These are phyloP conservation scores for Philopotamus ludificatus DNA, from an alignment of 1,140 invertebrate genomes.

Conservation along the genomic window DNA sequence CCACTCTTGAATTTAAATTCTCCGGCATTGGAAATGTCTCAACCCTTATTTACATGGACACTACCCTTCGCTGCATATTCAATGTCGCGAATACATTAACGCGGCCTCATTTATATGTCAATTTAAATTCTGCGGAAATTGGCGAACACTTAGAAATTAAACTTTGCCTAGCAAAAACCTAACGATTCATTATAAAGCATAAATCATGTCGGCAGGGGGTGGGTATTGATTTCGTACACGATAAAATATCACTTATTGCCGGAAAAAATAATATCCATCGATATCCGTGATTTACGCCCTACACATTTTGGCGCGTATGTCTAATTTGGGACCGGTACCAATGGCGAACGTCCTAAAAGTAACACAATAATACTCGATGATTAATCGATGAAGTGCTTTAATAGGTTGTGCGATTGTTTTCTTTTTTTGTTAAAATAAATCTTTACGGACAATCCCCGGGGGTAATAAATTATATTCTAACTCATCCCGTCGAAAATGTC, in stretches of 20 bases:
- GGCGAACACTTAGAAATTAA: neutral
- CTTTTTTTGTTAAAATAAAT: slow-evolving; percentile 8
- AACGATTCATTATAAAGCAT: too few relatives aligned
- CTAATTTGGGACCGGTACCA: too few relatives aligned
- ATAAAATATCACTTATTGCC: too few relatives aligned
- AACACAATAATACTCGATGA: slow-evolving; percentile 3
- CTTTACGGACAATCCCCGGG: slow-evolving; percentile 3
- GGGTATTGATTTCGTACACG: too few relatives aligned
- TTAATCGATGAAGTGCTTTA: slow-evolving; percentile 9
- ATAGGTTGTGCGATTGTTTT: slow-evolving; percentile 13
- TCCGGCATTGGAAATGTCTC: neutral
- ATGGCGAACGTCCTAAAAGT: too few relatives aligned
- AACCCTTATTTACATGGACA: slow-evolving; percentile 5
- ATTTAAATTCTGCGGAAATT: neutral
- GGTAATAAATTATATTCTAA: slow-evolving; percentile 6
- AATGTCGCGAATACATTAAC: neutral
- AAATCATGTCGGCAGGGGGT: too few relatives aligned
- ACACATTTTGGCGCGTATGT: too few relatives aligned
- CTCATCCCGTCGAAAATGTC: too few relatives aligned
- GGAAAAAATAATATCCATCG: too few relatives aligned
- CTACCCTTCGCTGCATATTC: slow-evolving; percentile 8
- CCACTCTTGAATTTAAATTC: slow-evolving; percentile 33
- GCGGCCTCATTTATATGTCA: neutral
- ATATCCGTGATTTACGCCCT: too few relatives aligned
- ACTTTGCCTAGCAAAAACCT: too few relatives aligned